Base-by-base conservation (phyloP, 2,888 invertebrate genomes). In the Chrysolina haemoptera region DNA sequence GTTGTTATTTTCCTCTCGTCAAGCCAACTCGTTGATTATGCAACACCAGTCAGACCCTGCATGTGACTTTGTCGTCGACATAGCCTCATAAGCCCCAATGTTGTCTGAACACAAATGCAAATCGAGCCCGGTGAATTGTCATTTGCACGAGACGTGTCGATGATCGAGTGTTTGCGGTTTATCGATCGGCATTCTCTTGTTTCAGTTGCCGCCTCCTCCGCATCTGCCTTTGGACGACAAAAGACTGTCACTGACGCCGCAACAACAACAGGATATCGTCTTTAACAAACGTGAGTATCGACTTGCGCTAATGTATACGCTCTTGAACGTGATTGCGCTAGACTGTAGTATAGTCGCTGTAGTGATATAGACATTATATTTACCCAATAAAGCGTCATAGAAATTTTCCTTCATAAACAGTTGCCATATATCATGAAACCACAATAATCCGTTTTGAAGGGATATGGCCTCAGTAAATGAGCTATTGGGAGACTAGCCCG, bases 151-250 rank as follows among this genome's bases (percentile, higher is more conserved):
- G n/a, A 59, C 59, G 10, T 59, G 59, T 59, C 35, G 14, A 59
- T 59, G 59, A 59, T 59, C 35, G 59, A 59, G 59, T 59, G 27
- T 59, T 59, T n/a, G 59, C 10, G 46, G 70, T 62, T 72, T 81
- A 82, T 82, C 76, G 81, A 83, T 82, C 81, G 46, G 66, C 12
- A 59, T 55, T 68, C 14, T 69, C 78, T 83, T 85, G 82, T 85
- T 88, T 22, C 89, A 93, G 92, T 88, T 94, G 80, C 94, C 93
- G 68, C 93, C 93, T 1, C 93, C 94, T 5, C 93, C 93, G 10
- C 93, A 93, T 88, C 92, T 93, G 85, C 93, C 93, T 85, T 88
- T 93, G 81, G 92, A 93, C 82, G 92, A 93, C 65, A 93, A 93
- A 89, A 82, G 82, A 65, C 81, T 84, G 70, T 81, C 84, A 46